Evolutionary conservation across 2,888 invertebrate genomes (phyloP).

Genomic region (Erebia epiphron): DNA sequence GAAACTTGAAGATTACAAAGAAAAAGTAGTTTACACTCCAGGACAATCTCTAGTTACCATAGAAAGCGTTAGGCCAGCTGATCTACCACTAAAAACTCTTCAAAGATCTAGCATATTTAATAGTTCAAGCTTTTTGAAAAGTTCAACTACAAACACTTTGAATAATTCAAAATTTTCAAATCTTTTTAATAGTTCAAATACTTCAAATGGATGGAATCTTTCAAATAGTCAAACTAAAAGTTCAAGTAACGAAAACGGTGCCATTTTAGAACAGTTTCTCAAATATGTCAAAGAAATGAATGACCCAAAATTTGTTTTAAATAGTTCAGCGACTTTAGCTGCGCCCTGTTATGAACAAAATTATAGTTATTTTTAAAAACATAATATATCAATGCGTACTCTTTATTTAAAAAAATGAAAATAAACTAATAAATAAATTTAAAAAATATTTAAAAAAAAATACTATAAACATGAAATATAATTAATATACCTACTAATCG

Average conservation of each 20-base stretch:
- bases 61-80: constrained; percentile 17
- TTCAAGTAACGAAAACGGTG: background rate
- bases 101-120: background rate
- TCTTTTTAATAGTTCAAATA: background rate
- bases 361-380: constrained; percentile 9
- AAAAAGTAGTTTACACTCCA: constrained; percentile 12
- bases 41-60: constrained; percentile 10
- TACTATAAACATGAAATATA: background rate
- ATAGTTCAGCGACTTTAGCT: too few species aligned
- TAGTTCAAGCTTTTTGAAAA: background rate
- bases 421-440: background rate
- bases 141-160: background rate
- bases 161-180: background rate
- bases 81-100: constrained; percentile 3
- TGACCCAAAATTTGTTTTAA: background rate
- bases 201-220: background rate
- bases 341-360: background rate
- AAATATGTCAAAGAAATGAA: background rate
- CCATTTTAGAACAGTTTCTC: background rate
- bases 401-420: too few species aligned
- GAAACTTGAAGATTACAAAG: background rate
- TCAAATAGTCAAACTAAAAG: background rate
- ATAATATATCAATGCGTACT: too few species aligned
- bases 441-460: background rate
- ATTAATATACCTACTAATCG: background rate